Conservation (phyloP, 2,888 invertebrate species). For the Caenorhabditis angaria region DNA sequence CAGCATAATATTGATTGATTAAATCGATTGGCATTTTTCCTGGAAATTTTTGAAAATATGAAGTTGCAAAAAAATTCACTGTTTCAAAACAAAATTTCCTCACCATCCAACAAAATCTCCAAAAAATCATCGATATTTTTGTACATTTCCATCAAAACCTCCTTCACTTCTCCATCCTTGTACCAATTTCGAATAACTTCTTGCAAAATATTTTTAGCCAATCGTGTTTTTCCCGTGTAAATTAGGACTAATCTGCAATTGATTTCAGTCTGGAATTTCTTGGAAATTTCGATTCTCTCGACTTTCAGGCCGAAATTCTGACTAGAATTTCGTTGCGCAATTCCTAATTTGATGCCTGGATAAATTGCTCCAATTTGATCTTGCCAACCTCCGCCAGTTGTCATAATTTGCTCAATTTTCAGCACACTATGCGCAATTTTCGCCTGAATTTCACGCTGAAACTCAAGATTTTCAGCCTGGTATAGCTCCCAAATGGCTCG, state of each 20-base stretch:
- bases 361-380: slow-evolving; percentile 75
- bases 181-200: slow-evolving; percentile 55
- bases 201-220: slow-evolving; percentile 76
- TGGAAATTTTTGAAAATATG: slow-evolving; percentile 11
- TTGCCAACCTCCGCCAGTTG: slow-evolving; percentile 78
- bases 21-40: slow-evolving; percentile 47
- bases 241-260: slow-evolving; percentile 74
- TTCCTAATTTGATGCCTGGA: slow-evolving; percentile 74
- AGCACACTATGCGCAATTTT: slow-evolving; percentile 56
- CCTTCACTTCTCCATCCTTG: slow-evolving; percentile 29
- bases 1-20: slow-evolving; percentile 49
- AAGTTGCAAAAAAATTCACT: slow-evolving; percentile 20
- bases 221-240: slow-evolving; percentile 76
- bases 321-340: neutral
- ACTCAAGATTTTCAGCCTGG: slow-evolving; percentile 6
- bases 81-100: too few relatives aligned
- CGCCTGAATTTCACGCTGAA: slow-evolving; percentile 1
- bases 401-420: slow-evolving; percentile 76
- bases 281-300: slow-evolving; percentile 66
- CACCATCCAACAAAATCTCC: neutral
- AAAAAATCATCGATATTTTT: slow-evolving; percentile 29
- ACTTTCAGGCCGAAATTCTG: slow-evolving; percentile 59
- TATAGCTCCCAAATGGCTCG: slow-evolving; percentile 72
- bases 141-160: slow-evolving; percentile 21
- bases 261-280: slow-evolving; percentile 69